Percentiles rank a stretch among this genome's conserved stretches.
Conservation (phyloP, 2,113 vertebrate genomes). For the Rhea pennata region DNA sequence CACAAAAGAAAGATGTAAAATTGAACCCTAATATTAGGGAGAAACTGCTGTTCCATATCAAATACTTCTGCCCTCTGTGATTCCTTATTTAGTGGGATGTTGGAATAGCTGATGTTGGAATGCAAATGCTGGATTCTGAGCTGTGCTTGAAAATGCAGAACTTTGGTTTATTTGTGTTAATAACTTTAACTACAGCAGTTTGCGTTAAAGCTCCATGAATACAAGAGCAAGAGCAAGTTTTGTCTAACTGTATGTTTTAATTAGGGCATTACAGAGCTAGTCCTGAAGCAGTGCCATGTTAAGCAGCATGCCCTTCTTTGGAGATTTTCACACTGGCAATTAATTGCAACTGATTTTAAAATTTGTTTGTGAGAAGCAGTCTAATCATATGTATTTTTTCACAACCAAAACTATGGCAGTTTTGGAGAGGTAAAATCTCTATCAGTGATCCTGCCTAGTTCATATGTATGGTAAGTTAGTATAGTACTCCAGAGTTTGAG, state of each 20-base stretch:
- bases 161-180: not conserved
- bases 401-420: not conserved
- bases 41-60: not conserved
- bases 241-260: not conserved
- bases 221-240: not conserved
- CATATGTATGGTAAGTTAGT: fast-evolving
- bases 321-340: not conserved
- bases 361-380: not conserved
- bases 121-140: not conserved
- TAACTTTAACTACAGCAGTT: not conserved
- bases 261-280: not conserved
- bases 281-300: not conserved
- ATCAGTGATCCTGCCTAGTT: not conserved
- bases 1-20: not conserved
- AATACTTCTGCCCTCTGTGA: not conserved
- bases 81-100: not conserved
- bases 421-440: not conserved
- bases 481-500: not conserved
- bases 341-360: not conserved
- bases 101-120: not conserved
- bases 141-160: not conserved
- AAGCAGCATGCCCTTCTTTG: not conserved
- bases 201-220: not conserved
- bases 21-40: not conserved
- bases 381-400: not conserved